These are phyloP conservation scores for Hirundichthys speculiger DNA, from an alignment of 2,113 vertebrate species.

Conservation along the genomic window DNA sequence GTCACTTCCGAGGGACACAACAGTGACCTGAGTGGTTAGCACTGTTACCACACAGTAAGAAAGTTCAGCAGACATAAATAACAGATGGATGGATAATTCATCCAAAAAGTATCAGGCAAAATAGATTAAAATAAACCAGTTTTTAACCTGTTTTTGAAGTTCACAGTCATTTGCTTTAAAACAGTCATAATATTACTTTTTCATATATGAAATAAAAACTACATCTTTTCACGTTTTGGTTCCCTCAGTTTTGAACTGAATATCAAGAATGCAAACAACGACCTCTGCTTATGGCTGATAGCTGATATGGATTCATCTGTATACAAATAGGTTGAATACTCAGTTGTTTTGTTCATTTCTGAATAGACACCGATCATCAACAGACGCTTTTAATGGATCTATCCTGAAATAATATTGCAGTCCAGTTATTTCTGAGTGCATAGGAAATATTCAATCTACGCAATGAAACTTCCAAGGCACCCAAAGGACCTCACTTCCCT, in stretches of 20 bases:
- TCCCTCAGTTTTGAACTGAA: constrained; percentile 10
- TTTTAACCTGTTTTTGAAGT: no score
- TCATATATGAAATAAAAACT: background rate
- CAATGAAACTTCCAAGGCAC: constrained; percentile 14
- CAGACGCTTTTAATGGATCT: constrained; percentile 13
- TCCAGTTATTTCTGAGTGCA: constrained; percentile 2
- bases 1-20: no score
- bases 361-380: constrained; percentile 52
- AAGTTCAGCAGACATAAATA: no score
- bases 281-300: constrained; percentile 32
- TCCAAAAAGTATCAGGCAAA: no score
- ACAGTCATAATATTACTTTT: background rate
- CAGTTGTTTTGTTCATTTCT: constrained; percentile 57
- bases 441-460: constrained; percentile 10
- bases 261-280: constrained; percentile 12
- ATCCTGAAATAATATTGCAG: constrained; percentile 19
- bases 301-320: constrained; percentile 46
- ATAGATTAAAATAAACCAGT: no score
- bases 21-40: no score
- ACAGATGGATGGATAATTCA: no score
- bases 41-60: no score
- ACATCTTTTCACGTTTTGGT: background rate
- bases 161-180: no score
- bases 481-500: constrained; percentile 7
- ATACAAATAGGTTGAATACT: constrained; percentile 27